A percentile compares a stretch with the other conserved stretches of the same genome.
Conservation (phyloP, 1,140 invertebrate genomes). For the Drosophila auraria region DNA sequence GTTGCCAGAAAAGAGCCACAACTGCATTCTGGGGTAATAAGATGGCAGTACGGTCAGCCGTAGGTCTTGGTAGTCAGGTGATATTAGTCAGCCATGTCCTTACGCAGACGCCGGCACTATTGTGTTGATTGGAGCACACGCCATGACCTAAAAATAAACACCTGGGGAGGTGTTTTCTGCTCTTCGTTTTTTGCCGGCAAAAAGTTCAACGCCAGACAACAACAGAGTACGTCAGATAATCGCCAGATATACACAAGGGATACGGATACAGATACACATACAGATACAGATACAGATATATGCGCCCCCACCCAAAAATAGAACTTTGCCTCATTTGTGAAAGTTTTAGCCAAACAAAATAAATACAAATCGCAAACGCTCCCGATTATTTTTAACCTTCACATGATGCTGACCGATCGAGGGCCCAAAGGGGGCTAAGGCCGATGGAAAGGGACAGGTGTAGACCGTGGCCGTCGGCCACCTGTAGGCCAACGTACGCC, state of each 20-base stretch:
- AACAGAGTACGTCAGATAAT: slow-evolving; percentile 68
- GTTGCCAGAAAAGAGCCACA: slow-evolving; percentile 15
- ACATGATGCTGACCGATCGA: slow-evolving; percentile 45
- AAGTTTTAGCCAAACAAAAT: slow-evolving; percentile 71
- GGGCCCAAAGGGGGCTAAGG: neutral
- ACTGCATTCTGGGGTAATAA: neutral
- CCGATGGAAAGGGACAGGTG: slow-evolving; percentile 14
- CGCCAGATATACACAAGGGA: slow-evolving; percentile 30
- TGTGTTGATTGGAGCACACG: slow-evolving; percentile 54
- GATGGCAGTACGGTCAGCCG: neutral
- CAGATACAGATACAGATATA: slow-evolving; percentile 26
- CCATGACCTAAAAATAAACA: slow-evolving; percentile 78
- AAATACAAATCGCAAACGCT: slow-evolving; percentile 52
- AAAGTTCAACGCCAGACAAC: slow-evolving; percentile 70
- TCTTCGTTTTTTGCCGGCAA: slow-evolving; percentile 51
- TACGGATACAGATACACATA: slow-evolving; percentile 34
- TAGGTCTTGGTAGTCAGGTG: slow-evolving; percentile 9
- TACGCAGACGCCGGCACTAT: slow-evolving; percentile 36
- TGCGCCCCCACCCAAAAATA: slow-evolving; percentile 59
- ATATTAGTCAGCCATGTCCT: slow-evolving; percentile 36
- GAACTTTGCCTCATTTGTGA: slow-evolving; percentile 80
- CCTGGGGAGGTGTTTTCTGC: slow-evolving; percentile 43
- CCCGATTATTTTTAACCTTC: slow-evolving; percentile 76
- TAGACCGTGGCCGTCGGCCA: slow-evolving; percentile 35
- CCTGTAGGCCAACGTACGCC: slow-evolving; percentile 65